These are phyloP conservation scores for Ochotona princeps DNA, from an alignment of 2,113 vertebrate genomes.

Conservation along the genomic window DNA sequence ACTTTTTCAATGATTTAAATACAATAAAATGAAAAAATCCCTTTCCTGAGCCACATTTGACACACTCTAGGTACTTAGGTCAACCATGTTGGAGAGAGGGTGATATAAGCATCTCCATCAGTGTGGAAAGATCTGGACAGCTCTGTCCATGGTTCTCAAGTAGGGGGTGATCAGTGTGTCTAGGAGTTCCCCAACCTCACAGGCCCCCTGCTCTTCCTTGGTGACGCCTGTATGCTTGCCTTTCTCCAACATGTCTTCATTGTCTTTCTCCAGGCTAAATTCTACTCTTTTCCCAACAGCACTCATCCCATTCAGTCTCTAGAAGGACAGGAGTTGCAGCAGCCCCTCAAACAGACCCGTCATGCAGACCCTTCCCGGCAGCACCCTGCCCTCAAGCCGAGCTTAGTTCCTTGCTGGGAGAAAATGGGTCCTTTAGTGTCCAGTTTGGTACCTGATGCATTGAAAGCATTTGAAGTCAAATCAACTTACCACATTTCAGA, in stretches of 20 bases:
- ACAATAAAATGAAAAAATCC: neutral
- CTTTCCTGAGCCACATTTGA: neutral
- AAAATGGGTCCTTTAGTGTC: neutral
- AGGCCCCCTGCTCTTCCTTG: neutral
- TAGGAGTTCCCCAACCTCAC: neutral
- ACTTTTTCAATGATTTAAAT: neutral
- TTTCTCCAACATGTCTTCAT: neutral
- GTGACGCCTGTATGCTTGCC: neutral
- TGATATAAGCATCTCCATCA: neutral
- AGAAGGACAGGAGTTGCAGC: neutral
- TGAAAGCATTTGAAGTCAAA: neutral
- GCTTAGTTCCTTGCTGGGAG: neutral
- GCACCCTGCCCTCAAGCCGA: neutral
- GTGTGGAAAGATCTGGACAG: neutral
- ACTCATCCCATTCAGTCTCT: no score
- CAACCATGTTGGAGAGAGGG: neutral
- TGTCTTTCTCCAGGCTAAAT: neutral
- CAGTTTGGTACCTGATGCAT: neutral
- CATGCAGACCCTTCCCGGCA: neutral
- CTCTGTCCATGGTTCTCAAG: fast-evolving
- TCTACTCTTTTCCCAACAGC: neutral
- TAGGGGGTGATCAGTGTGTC: no score
- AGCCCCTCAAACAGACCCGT: neutral
- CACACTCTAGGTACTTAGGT: neutral
- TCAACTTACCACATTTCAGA: neutral